A percentile compares a stretch with the other conserved stretches of the same genome.
Evolutionary conservation across 2,797 vertebrate genomes (phyloP).

Genomic region (Yasuhikotakia modesta): DNA sequence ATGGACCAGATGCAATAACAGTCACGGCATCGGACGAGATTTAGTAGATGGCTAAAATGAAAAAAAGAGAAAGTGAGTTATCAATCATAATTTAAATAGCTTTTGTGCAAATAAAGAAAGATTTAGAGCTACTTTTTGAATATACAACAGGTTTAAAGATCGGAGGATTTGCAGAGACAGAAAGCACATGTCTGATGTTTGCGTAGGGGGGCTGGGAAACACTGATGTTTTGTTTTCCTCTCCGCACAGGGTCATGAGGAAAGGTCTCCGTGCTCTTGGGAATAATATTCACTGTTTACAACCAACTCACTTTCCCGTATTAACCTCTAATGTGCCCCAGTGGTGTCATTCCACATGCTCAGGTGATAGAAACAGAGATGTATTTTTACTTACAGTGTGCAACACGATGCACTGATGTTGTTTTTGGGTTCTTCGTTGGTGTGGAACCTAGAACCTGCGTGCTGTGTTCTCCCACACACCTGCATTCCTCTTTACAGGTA

Average conservation of each 20-base stretch:
- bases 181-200: slow-evolving; percentile 50
- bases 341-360: slow-evolving; percentile 29
- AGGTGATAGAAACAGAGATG: slow-evolving; percentile 27
- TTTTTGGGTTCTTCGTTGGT: slow-evolving; percentile 29
- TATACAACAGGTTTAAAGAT: slow-evolving; percentile 39
- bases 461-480: slow-evolving; percentile 43
- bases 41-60: background rate
- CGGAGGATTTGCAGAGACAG: slow-evolving; percentile 21
- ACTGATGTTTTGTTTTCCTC: slow-evolving; percentile 67
- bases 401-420: slow-evolving; percentile 30
- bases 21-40: slow-evolving; percentile 14
- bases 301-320: slow-evolving; percentile 83
- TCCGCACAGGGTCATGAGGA: slow-evolving; percentile 62
- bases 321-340: slow-evolving; percentile 71
- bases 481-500: slow-evolving; percentile 42
- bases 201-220: slow-evolving; percentile 49
- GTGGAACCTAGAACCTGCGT: slow-evolving; percentile 45
- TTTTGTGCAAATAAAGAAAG: slow-evolving; percentile 30
- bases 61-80: slow-evolving; percentile 18
- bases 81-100: slow-evolving; percentile 10
- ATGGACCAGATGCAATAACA: background rate
- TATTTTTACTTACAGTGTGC: slow-evolving; percentile 36
- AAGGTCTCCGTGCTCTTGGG: slow-evolving; percentile 77
- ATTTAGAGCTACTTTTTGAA: slow-evolving; percentile 33
- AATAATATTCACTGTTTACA: slow-evolving; percentile 85